Conservation (phyloP, 2,113 vertebrate species). For the Lophura nycthemera region DNA sequence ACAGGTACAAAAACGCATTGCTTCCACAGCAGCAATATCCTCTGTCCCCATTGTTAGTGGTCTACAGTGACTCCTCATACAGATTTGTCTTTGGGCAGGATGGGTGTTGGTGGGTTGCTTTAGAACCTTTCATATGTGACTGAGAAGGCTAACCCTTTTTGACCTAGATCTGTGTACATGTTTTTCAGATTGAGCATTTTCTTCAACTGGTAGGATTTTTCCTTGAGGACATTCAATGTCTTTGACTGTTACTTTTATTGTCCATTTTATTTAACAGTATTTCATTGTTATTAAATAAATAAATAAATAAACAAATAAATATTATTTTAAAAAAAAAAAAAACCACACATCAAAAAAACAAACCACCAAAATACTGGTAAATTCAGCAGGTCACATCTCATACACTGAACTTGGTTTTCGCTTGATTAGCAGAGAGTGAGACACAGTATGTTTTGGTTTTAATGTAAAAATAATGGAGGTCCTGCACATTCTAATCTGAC, state of each 20-base stretch:
- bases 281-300: neutral
- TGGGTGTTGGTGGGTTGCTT: neutral
- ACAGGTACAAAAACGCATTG: too few species aligned
- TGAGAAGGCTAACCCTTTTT: neutral
- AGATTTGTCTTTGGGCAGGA: neutral
- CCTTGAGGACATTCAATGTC: neutral
- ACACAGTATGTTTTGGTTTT: neutral
- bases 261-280: neutral
- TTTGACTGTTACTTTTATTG: neutral
- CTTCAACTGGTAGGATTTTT: neutral
- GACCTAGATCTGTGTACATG: too few species aligned
- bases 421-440: neutral
- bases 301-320: too few species aligned
- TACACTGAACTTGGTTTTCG: neutral
- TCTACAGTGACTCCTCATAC: neutral
- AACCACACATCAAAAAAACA: too few species aligned
- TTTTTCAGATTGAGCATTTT: neutral
- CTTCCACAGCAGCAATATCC: neutral
- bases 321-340: neutral
- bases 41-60: neutral
- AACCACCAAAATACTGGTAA: neutral
- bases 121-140: neutral
- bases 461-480: neutral
- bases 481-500: neutral
- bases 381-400: neutral